Conservation (phyloP, 2,113 vertebrate genomes). For the Clarias magur region DNA sequence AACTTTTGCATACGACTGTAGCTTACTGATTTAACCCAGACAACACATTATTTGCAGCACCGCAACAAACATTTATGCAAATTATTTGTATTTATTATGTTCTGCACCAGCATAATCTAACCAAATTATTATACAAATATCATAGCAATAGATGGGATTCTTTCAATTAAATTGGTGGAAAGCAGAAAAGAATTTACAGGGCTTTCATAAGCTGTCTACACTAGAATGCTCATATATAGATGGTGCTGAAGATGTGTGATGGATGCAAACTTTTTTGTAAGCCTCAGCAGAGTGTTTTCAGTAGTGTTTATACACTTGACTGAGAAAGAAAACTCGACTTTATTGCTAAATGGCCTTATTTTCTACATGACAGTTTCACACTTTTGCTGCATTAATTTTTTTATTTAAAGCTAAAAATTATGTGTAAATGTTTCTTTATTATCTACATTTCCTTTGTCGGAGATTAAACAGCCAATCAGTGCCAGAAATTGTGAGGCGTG, state of each 20-base stretch:
- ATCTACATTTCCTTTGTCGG: conserved; percentile 33
- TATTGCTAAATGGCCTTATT: background rate
- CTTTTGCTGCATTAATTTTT: background rate
- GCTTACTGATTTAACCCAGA: too few species aligned
- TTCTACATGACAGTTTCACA: background rate
- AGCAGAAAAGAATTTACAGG: too few species aligned
- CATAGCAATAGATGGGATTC: too few species aligned
- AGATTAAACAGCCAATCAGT: conserved; percentile 39
- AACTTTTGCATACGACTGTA: too few species aligned
- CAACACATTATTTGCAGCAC: too few species aligned
- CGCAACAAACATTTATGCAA: too few species aligned
- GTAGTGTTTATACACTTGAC: background rate
- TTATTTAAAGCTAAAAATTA: background rate
- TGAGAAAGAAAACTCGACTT: background rate
- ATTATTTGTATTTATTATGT: too few species aligned
- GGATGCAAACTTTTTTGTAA: background rate
- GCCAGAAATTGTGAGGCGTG: conserved; percentile 36
- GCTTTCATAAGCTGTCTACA: too few species aligned
- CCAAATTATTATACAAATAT: too few species aligned
- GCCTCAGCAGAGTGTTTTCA: too few species aligned
- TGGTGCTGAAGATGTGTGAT: background rate
- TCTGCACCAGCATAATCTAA: too few species aligned
- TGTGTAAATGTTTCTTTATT: conserved; percentile 7
- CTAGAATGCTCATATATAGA: background rate
- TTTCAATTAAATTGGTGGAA: too few species aligned